Percentiles rank a stretch among this genome's conserved stretches.
Evolutionary conservation across 2,888 invertebrate genomes (phyloP).

Genomic region (Calameuta pallipes): DNA sequence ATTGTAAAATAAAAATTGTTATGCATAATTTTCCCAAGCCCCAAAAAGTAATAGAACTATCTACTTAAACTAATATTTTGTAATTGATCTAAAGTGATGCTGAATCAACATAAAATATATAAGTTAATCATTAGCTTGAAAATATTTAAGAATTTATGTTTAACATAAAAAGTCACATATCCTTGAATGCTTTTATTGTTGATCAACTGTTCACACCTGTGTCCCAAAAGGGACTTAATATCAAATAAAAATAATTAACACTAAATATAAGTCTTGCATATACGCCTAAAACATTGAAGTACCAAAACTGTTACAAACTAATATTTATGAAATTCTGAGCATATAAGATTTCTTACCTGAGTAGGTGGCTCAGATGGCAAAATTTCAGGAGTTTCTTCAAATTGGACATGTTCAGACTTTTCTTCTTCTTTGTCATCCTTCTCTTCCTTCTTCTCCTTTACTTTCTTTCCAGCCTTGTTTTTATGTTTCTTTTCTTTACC

Average conservation of each 20-base stretch:
- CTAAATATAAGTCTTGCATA: neutral
- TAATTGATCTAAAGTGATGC: neutral
- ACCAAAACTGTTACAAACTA: neutral
- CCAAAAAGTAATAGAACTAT: neutral
- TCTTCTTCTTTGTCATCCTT: conserved; percentile 74
- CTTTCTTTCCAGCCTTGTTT: conserved; percentile 63
- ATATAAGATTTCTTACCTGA: conserved; percentile 58
- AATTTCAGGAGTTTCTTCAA: conserved; percentile 76
- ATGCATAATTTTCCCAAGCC: neutral
- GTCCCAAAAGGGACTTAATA: neutral
- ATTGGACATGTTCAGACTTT: conserved; percentile 76
- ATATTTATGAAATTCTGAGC: neutral
- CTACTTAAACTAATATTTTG: neutral
- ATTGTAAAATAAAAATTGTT: neutral
- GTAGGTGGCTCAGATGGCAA: conserved; percentile 69
- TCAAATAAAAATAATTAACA: neutral
- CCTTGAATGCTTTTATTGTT: neutral
- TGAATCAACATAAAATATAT: neutral
- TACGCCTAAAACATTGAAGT: neutral
- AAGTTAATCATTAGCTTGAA: neutral
- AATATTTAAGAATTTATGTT: neutral
- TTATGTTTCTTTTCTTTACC: conserved; percentile 74
- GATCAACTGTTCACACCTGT: neutral
- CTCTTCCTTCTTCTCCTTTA: conserved; percentile 68
- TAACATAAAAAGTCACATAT: neutral